Evolutionary conservation across 2,888 invertebrate species (phyloP).

Genomic region (Steinernema carpocapsae): DNA sequence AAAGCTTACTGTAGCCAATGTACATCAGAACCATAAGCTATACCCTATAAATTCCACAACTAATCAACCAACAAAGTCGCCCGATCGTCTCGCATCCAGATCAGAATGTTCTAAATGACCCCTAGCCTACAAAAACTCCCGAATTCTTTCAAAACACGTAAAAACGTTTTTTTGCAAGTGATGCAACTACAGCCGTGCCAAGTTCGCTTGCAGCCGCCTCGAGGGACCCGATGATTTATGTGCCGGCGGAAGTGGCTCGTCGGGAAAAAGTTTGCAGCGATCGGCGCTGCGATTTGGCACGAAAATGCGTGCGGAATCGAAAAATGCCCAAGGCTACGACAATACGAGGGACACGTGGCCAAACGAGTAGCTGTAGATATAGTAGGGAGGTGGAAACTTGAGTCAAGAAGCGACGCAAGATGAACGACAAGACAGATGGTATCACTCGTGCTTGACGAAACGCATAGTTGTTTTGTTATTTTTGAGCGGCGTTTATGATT

Average conservation of each 20-base stretch:
- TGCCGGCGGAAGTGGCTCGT: background rate
- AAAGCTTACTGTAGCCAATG: too few species aligned
- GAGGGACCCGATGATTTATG: background rate
- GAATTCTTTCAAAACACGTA: too few species aligned
- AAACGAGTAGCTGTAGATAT: background rate
- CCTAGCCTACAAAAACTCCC: too few species aligned
- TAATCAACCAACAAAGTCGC: too few species aligned
- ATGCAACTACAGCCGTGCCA: too few species aligned
- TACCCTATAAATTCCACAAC: too few species aligned
- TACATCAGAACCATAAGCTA: too few species aligned
- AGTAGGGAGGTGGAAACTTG: background rate
- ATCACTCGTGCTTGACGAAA: background rate
- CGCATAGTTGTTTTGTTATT: constrained; percentile 11
- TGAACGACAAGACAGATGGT: constrained; percentile 8
- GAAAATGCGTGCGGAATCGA: constrained; percentile 11
- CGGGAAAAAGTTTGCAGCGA: background rate
- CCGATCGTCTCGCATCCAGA: too few species aligned
- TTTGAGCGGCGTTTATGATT: constrained; percentile 10
- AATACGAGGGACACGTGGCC: background rate
- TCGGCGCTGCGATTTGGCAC: background rate
- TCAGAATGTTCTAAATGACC: too few species aligned
- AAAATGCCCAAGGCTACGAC: background rate
- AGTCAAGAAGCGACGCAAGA: constrained; percentile 4
- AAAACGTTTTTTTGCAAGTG: too few species aligned
- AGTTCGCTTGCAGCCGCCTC: background rate